phyloP scores from a whole-genome alignment of 2,888 invertebrate species.

The Mimas tiliae region DNA sequence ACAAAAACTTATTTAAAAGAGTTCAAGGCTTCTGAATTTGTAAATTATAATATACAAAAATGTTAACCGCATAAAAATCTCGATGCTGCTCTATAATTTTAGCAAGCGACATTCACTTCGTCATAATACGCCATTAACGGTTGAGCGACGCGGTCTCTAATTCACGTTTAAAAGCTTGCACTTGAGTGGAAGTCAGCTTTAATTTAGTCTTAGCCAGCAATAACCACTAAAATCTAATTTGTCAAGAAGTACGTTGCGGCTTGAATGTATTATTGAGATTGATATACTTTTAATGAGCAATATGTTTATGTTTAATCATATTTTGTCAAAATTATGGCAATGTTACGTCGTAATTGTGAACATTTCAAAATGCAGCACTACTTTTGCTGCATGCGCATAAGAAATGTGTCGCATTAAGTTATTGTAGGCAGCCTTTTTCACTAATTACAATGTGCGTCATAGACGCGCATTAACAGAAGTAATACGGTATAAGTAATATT shows the following conservation, averaged over 20 bases:
- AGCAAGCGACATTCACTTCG: conserved; percentile 70
- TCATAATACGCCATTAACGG: conserved; percentile 81
- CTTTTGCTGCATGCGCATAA: background rate
- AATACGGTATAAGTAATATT: conserved; percentile 3
- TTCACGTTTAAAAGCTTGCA: conserved; percentile 84
- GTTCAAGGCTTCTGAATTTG: background rate
- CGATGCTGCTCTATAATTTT: conserved; percentile 68
- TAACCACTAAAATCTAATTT: conserved; percentile 82
- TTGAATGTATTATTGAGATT: conserved; percentile 43
- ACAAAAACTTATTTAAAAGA: background rate
- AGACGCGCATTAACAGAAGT: conserved; percentile 13
- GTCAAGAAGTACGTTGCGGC: conserved; percentile 73
- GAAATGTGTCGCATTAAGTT: no score
- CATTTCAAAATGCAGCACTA: background rate
- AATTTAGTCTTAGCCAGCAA: conserved; percentile 81
- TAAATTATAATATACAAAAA: conserved; percentile 35
- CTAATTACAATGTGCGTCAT: conserved; percentile 5
- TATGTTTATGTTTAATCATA: conserved; percentile 12
- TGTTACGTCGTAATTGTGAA: background rate
- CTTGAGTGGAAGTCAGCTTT: conserved; percentile 80
- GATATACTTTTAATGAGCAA: conserved; percentile 23
- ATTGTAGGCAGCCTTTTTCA: conserved; percentile 9
- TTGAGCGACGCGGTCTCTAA: conserved; percentile 78
- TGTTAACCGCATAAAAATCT: conserved; percentile 44
- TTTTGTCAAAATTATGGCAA: conserved; percentile 7